These are phyloP conservation scores for Drosophila setifemur DNA, from an alignment of 1,140 invertebrate genomes.

Conservation along the genomic window DNA sequence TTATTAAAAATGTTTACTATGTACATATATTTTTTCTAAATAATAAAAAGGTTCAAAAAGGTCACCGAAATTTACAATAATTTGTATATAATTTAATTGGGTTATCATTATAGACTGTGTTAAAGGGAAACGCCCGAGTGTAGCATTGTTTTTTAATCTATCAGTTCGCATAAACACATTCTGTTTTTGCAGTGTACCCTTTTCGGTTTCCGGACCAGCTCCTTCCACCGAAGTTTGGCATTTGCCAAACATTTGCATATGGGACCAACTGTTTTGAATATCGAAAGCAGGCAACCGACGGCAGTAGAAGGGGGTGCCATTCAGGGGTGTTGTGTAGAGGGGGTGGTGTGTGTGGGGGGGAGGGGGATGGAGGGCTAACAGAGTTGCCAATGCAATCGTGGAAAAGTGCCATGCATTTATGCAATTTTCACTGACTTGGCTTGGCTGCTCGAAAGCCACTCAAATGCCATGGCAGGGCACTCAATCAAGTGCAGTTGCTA, in stretches of 20 bases:
- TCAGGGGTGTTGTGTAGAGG: not conserved
- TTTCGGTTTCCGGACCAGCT: conserved; percentile 12
- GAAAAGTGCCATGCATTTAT: conserved; percentile 80
- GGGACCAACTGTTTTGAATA: conserved; percentile 74
- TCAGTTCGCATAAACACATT: too few relatives aligned
- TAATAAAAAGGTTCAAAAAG: too few relatives aligned
- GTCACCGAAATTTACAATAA: too few relatives aligned
- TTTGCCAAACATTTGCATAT: conserved; percentile 71
- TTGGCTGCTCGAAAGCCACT: conserved; percentile 71
- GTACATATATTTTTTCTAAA: too few relatives aligned
- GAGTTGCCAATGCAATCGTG: conserved; percentile 63
- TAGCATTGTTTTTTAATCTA: too few relatives aligned
- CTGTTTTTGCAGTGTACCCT: not conserved
- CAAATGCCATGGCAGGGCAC: conserved; percentile 76
- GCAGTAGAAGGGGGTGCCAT: not conserved
- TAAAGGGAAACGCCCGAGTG: too few relatives aligned
- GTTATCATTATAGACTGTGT: too few relatives aligned
- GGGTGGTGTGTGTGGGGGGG: not conserved
- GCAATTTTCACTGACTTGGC: conserved; percentile 71
- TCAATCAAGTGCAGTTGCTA: conserved; percentile 68
- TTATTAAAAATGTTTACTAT: too few relatives aligned
- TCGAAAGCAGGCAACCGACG: conserved; percentile 67
- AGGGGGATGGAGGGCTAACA: conserved; percentile 15
- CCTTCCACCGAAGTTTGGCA: conserved; percentile 32
- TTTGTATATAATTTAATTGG: too few relatives aligned